These are phyloP conservation scores for Lithophane socia DNA, from an alignment of 2,888 invertebrate genomes.

Conservation along the genomic window DNA sequence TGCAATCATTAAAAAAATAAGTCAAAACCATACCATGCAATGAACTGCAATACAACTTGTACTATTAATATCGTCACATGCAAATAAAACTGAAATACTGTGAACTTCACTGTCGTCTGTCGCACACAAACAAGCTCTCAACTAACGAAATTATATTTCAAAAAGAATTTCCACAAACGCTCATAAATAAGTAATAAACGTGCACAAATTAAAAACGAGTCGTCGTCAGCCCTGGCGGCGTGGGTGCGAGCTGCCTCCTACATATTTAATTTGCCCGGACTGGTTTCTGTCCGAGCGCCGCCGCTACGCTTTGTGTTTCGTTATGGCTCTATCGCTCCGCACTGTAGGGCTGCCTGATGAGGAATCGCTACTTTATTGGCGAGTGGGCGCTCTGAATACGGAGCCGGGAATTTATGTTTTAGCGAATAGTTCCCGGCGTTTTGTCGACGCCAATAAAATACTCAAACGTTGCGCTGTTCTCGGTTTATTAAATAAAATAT, in stretches of 20 bases:
- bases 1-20: slow-evolving; percentile 1
- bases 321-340: slow-evolving; percentile 87
- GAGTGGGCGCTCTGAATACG: slow-evolving; percentile 70
- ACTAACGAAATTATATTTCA: slow-evolving; percentile 47
- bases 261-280: slow-evolving; percentile 90
- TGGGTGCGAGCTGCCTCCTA: slow-evolving; percentile 88
- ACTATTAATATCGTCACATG: neutral
- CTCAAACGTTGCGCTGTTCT: slow-evolving; percentile 43
- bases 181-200: slow-evolving; percentile 61
- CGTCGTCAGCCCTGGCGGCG: slow-evolving; percentile 65
- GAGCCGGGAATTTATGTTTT: slow-evolving; percentile 65
- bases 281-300: slow-evolving; percentile 86
- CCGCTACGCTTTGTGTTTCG: slow-evolving; percentile 87
- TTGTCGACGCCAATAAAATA: slow-evolving; percentile 61
- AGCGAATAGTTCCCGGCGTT: slow-evolving; percentile 60
- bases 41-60: neutral
- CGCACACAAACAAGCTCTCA: slow-evolving; percentile 31
- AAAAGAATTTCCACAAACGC: slow-evolving; percentile 47
- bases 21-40: neutral
- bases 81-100: slow-evolving; percentile 3
- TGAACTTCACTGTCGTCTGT: neutral
- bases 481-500: slow-evolving; percentile 60
- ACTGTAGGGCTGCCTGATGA: slow-evolving; percentile 73
- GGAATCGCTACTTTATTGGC: slow-evolving; percentile 77
- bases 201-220: slow-evolving; percentile 58